phyloP scores from a whole-genome alignment of 2,888 invertebrate species.

The Nymphalis urticae region DNA sequence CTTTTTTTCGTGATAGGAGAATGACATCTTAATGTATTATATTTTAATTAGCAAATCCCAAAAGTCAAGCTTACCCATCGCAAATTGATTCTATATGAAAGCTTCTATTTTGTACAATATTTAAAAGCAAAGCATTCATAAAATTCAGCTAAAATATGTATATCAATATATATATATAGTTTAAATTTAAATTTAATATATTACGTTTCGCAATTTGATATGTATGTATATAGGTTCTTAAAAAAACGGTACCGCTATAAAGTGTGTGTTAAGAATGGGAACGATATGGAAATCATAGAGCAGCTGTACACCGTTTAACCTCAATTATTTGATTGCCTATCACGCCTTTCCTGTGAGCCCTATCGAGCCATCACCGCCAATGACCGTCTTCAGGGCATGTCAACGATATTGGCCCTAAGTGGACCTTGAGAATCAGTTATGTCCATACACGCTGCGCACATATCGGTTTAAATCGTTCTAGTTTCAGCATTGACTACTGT shows the following conservation, averaged over 20 bases:
- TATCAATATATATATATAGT: too few species aligned
- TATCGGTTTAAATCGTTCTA: slow-evolving; percentile 5
- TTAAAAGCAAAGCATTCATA: too few species aligned
- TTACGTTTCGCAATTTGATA: too few species aligned
- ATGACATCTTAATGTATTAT: too few species aligned
- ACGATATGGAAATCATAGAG: slow-evolving; percentile 29
- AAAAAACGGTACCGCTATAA: background rate
- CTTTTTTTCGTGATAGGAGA: too few species aligned
- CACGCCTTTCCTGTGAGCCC: slow-evolving; percentile 53
- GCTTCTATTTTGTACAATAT: too few species aligned
- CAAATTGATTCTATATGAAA: too few species aligned
- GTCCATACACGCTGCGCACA: slow-evolving; percentile 16
- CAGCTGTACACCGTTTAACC: slow-evolving; percentile 54
- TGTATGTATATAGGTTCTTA: too few species aligned
- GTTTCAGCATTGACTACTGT: background rate
- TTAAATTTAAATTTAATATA: too few species aligned
- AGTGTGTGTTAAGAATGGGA: slow-evolving; percentile 14
- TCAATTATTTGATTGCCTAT: slow-evolving; percentile 74
- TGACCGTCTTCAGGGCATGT: slow-evolving; percentile 46
- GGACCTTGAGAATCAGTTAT: slow-evolving; percentile 39
- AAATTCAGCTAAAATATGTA: too few species aligned
- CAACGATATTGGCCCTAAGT: slow-evolving; percentile 45
- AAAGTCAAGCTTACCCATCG: too few species aligned
- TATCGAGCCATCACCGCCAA: slow-evolving; percentile 48
- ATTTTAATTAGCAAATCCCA: too few species aligned